A percentile compares a stretch with the other conserved stretches of the same genome.
phyloP scores from a whole-genome alignment of 2,797 vertebrate species.

The Antrozous pallidus region DNA sequence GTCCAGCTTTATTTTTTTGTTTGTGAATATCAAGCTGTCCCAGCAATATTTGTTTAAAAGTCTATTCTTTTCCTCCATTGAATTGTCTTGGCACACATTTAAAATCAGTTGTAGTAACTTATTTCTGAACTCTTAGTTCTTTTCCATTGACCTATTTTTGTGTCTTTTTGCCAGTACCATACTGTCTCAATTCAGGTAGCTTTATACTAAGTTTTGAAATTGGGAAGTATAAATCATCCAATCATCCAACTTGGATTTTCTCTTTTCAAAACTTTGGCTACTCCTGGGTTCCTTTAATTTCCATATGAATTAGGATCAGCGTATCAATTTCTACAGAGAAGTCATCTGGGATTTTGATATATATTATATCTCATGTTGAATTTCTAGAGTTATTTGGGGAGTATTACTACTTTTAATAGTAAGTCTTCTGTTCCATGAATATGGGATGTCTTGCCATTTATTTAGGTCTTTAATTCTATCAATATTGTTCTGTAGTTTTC shows the following conservation, averaged over 20 bases:
- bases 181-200: not conserved
- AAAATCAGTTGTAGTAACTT: not conserved
- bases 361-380: not conserved
- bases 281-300: not conserved
- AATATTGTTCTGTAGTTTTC: not conserved
- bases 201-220: not conserved
- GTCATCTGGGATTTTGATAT: not conserved
- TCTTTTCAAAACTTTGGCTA: not conserved
- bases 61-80: not conserved
- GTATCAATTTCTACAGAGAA: not conserved
- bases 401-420: not conserved
- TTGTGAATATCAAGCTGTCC: not conserved
- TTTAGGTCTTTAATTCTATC: not conserved
- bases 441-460: conserved; percentile 5
- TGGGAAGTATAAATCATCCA: not conserved
- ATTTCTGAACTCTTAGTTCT: not conserved
- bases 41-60: not conserved
- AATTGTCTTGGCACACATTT: not conserved
- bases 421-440: not conserved
- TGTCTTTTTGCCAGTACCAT: not conserved
- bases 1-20: not conserved
- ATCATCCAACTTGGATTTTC: not conserved
- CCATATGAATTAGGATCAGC: not conserved
- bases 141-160: not conserved
- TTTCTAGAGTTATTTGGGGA: not conserved